Base-by-base conservation (phyloP, 2,888 invertebrate species). In the Eilema griseolum region DNA sequence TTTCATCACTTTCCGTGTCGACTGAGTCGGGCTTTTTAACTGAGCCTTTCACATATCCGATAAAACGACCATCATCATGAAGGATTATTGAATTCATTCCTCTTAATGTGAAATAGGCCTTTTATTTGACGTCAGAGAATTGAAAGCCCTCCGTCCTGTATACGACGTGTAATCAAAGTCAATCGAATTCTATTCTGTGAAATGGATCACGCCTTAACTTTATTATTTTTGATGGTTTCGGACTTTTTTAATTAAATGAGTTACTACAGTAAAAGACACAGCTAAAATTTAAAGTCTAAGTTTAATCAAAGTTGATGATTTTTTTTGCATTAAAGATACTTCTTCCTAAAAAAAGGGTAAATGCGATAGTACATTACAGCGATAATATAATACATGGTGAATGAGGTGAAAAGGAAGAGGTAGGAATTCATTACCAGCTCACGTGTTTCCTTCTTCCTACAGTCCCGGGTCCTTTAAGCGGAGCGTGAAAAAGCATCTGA, bases 41-140 rank as follows among this genome's bases (percentile, higher is more conserved):
- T 64, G 65, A 67, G 26, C 67, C 70, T 62, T 76, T 79, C 77
- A 77, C 70, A 80, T 75, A 79, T 78, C 71, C 76, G 76, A 83
- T 84, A 75, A 73, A 82, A 71, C 73, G 76, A 64, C 71, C 78
- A 77, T 80, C 76, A 77, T 77, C 78, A 75, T 77, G 77, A 80
- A 79, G 78, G 82, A 82, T 86, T 87, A 89, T 88, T 87, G 86
- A 86, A 87, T 85, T 84, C 82, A 80, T 83, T 86, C 79, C 80
- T 84, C 84, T 82, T 88, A 86, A 85, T 83, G 84, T 84, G 85
- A 85, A 85, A 87, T 84, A 80, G 84, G 70, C 76, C 82, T 83
- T 83, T 83, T 85, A 84, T 86, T 82, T 84, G 83, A 83, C 83
- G 80, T 76, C 73, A 70, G 80, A 72, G 73, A 78, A 77, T 79